A percentile compares a stretch with the other conserved stretches of the same genome.
Evolutionary conservation across 2,113 vertebrate species (phyloP).

Genomic region (Falcunculus frontatus): DNA sequence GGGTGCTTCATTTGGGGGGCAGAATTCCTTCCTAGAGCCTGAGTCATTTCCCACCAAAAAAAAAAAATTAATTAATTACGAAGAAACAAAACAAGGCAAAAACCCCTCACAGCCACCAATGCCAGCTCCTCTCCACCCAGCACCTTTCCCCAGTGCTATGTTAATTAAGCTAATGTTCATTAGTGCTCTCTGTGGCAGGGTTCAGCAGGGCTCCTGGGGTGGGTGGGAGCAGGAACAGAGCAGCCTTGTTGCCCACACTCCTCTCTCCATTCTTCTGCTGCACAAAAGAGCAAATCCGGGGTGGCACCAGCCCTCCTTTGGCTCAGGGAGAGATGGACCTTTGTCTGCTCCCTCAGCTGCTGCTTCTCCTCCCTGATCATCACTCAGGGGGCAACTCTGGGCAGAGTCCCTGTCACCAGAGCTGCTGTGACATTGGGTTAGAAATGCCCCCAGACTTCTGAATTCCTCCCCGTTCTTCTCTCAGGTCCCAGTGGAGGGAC

Average conservation of each 20-base stretch:
- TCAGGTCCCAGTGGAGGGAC: not conserved
- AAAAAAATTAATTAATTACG: not conserved
- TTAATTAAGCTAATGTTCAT: not conserved
- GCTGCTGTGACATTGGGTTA: not conserved
- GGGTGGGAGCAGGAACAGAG: slow-evolving; percentile 49
- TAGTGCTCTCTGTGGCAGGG: not conserved
- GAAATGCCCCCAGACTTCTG: not conserved
- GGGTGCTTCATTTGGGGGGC: not conserved
- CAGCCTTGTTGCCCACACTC: slow-evolving; percentile 39
- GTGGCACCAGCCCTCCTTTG: slow-evolving; percentile 2
- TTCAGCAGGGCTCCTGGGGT: not conserved
- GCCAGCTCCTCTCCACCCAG: not conserved
- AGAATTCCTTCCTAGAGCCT: not conserved
- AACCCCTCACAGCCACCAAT: not conserved
- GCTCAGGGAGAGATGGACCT: slow-evolving; percentile 1
- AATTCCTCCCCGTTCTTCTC: fast-evolving
- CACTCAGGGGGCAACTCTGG: not conserved
- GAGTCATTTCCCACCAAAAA: not conserved
- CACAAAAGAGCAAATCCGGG: not conserved
- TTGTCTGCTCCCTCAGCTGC: not conserved
- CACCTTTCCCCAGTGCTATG: not conserved
- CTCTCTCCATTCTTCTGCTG: slow-evolving; percentile 37
- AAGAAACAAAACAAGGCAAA: not conserved
- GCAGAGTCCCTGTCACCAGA: not conserved
- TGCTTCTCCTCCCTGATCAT: not conserved